phyloP scores from a whole-genome alignment of 37 sponge, comb jelly and placozoan species.

The Axinella damicornis region DNA sequence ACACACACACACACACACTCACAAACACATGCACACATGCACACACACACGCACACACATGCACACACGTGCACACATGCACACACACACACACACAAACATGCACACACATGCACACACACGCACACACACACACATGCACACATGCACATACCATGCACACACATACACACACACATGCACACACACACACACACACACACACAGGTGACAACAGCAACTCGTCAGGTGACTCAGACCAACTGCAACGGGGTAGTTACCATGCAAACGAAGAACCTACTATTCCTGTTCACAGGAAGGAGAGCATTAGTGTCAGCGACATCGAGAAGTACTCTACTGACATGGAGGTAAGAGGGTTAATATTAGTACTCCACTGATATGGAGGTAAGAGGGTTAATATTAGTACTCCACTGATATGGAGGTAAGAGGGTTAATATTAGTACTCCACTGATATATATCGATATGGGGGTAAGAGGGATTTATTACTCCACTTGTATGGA shows the following conservation, averaged over 20 bases:
- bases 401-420: too few relatives aligned
- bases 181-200: too few relatives aligned
- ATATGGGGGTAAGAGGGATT: too few relatives aligned
- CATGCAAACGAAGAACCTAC: not conserved
- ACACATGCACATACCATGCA: too few relatives aligned
- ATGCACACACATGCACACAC: constrained; percentile 9
- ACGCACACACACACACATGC: not conserved
- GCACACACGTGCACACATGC: not conserved
- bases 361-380: too few relatives aligned
- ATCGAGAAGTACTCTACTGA: constrained; percentile 61
- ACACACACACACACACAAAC: constrained; percentile 14
- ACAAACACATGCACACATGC: not conserved
- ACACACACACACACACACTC: too few relatives aligned
- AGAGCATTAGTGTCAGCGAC: constrained; percentile 59
- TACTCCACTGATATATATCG: too few relatives aligned
- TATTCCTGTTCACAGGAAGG: constrained; percentile 29
- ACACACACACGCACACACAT: not conserved
- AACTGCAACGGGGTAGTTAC: constrained; percentile 17
- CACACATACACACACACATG: too few relatives aligned
- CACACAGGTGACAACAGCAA: constrained; percentile 41
- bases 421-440: too few relatives aligned
- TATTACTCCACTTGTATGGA: too few relatives aligned
- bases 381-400: too few relatives aligned
- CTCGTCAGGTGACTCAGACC: constrained; percentile 67
- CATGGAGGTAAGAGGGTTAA: constrained; percentile 55